phyloP scores from a whole-genome alignment of 2,797 vertebrate genomes.

The Labroides dimidiatus region DNA sequence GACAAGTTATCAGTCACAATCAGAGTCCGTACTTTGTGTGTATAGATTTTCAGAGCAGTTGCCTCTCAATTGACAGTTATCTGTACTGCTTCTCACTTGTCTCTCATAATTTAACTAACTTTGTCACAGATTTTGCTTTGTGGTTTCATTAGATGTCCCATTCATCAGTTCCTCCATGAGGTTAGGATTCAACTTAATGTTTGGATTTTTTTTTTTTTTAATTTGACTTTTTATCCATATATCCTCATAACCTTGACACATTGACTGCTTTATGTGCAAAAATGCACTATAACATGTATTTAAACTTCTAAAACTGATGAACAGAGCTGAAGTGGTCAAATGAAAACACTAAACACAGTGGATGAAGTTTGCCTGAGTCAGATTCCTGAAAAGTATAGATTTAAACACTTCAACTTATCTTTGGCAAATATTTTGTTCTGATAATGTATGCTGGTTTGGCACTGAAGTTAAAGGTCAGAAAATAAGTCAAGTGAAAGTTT shows the following conservation, averaged over 20 bases:
- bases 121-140: neutral
- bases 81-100: neutral
- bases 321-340: too few species aligned
- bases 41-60: too few species aligned
- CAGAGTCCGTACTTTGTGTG: too few species aligned
- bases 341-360: too few species aligned
- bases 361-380: too few species aligned
- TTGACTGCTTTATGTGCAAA: neutral
- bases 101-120: neutral
- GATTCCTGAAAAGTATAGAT: neutral
- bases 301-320: neutral
- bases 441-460: neutral
- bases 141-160: neutral
- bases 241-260: neutral
- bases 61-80: neutral
- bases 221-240: neutral
- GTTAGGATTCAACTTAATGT: neutral
- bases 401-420: neutral
- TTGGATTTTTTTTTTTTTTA: neutral
- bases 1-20: too few species aligned
- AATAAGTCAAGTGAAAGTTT: neutral
- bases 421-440: neutral
- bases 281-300: conserved; percentile 2
- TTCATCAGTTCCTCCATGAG: too few species aligned
- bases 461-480: neutral